Evolutionary conservation across 2,888 invertebrate species (phyloP), one percentile per base, ranked within the genome.

Genomic region (Cremastinae sp.): DNA sequence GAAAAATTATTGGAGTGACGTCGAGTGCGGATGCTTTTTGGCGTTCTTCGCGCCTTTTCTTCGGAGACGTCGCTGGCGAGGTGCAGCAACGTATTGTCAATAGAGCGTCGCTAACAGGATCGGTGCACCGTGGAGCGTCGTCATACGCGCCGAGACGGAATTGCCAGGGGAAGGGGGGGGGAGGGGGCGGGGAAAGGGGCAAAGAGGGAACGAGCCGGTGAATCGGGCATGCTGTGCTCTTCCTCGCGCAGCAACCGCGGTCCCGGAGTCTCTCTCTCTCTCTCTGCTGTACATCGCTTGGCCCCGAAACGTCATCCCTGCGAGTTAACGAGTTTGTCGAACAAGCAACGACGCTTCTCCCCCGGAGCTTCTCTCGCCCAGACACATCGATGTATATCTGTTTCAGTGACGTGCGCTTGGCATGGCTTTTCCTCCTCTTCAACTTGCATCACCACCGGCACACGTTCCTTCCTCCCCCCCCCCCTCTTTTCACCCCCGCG

Each of bases 241-340:
- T 36, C 16, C 22, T 14, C 64, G 41, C 61, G 58, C 36, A 47
- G 5, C n/a, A n/a, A n/a, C n/a, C n/a, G n/a, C n/a, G n/a, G n/a
- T n/a, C n/a, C n/a, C n/a, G n/a, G n/a, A n/a, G n/a, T n/a, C n/a
- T n/a, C n/a, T n/a, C n/a, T n/a, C n/a, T n/a, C n/a, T n/a, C n/a
- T n/a, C n/a, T n/a, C n/a, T n/a, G n/a, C n/a, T n/a, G n/a, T n/a
- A n/a, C n/a, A n/a, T n/a, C n/a, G n/a, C n/a, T n/a, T n/a, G n/a
- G n/a, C n/a, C n/a, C n/a, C n/a, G n/a, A 69, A 64, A 41, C 73
- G 69, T 73, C 76, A 76, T 69, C 64, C 75, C 76, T 49, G 68
- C 49, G 73, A 76, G 76, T 76, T 76, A 76, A 76, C 76, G 76
- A 76, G 76, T 76, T 76, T 76, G 76, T 76, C 64, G 73, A 76